Evolutionary conservation across 1,140 invertebrate genomes (phyloP), one percentile per base, ranked within the genome.

Genomic region (Lepidurus arcticus): DNA sequence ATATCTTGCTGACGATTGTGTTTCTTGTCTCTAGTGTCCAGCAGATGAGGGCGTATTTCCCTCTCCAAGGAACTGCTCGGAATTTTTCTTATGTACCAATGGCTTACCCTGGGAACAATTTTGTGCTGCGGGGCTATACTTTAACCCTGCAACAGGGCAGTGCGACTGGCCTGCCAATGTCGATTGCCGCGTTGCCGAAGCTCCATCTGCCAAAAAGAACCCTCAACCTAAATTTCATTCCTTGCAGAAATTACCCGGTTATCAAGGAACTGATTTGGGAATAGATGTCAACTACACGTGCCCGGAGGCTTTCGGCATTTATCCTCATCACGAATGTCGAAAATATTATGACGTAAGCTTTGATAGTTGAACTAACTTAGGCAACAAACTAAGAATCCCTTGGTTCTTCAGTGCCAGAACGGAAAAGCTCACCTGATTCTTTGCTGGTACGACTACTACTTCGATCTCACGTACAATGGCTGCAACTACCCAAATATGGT

Each of bases 401-500:
- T 16, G 53, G 79, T 74, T 42, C 44, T 73, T 10, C 26, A 79
- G 26, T 80, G 80, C 42, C 75, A 45, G 16, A 26, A n/a, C 24
- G 42, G 44, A 11, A 45, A 44, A 9, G 80, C 80, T 42, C 73
- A 44, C 16, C 43, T 81, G 42, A 76, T 75, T 74, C 77, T 77
- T 16, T 81, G 81, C 21, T 44, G 45, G 26, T 74, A 76, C 76
- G 78, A 79, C 34, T 76, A 78, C 5, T 76, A 79, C 11, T 81
- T 80, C 74, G 81, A 81, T 75, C 43, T 79, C 1, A 73, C 9
- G 13, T 81, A 79, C 74, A 44, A 78, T 26, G 81, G 81, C 42
- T 81, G 81, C 74, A 81, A 81, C 73, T 80, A 47, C 21, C 78
- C 78, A 24, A 76, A 80, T 21, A 26, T 73, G 42, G 75, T 76